Base-by-base conservation (phyloP, 2,113 vertebrate genomes). In the Neopipo cinnamomea region DNA sequence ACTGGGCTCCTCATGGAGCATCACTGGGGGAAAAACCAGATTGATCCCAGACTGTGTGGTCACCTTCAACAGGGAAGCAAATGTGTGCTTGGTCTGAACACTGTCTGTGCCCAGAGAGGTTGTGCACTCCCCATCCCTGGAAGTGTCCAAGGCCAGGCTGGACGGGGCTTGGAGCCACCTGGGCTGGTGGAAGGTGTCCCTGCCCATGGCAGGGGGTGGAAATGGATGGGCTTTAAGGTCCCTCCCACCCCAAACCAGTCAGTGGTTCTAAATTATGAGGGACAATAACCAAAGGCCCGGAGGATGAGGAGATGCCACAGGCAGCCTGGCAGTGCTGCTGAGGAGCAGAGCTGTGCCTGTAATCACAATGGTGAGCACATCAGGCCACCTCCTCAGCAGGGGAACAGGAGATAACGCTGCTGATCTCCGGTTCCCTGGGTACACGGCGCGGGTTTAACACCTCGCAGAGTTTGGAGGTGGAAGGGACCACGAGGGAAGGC, bases 1-100 rank as follows among this genome's bases (percentile, higher is more conserved):
- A 17, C 19, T 0, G 0, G 52, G 50, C 14, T 44, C 49, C 2
- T 1, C 0, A 1, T 10, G 0, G 22, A n/a, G 33, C 50, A 9
- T 23, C 12, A 0, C 44, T 3, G 42, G 14, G 42, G 35, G 19
- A 15, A 12, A 39, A 47, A 13, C 37, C 17, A 1, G 16, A 8
- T 28, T 23, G 23, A 31, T 11, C 21, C 28, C 6, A 14, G 28
- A 13, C 2, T 1, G 1, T 1, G 8, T 5, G 59, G 11, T 47
- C 63, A 33, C 18, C 73, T 49, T 50, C 68, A 18, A 0, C 5
- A 4, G 28, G 3, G 3, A 3, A 20, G 17, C 0, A 3, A 25
- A 6, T 0, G 5, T 5, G 28, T 10, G 21, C 35, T 61, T 9
- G 23, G 37, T 37, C 33, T 18, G 6, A 41, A 11, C 0, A 14